Conservation (phyloP, 2,113 vertebrate species). For the Pica pica region DNA sequence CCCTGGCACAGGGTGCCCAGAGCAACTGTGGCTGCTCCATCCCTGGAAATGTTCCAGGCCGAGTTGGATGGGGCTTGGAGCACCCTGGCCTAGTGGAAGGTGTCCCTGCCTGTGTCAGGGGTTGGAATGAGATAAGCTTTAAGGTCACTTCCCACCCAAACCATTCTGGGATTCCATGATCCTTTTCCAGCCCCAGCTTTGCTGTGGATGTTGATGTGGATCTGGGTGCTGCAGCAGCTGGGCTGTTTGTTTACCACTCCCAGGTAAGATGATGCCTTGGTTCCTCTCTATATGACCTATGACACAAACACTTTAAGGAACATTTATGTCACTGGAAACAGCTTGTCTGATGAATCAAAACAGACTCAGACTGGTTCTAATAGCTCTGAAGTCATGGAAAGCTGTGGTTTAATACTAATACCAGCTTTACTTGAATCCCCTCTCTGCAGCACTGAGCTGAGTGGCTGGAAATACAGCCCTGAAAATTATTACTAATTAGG, state of each 20-base stretch:
- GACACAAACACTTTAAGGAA: not conserved
- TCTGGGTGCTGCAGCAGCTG: not conserved
- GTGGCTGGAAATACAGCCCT: not conserved
- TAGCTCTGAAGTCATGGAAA: not conserved
- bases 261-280: accelerated
- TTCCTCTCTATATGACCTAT: not conserved
- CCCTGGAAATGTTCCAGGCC: not conserved
- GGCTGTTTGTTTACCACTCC: not conserved
- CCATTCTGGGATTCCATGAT: not conserved
- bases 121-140: not conserved
- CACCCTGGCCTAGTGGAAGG: not conserved
- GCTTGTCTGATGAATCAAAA: not conserved
- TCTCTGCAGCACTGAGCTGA: not conserved
- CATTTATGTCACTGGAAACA: not conserved
- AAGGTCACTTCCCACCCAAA: not conserved
- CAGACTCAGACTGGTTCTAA: not conserved
- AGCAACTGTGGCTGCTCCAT: not conserved
- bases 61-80: not conserved
- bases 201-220: not conserved
- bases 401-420: not conserved
- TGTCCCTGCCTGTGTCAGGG: not conserved
- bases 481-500: not conserved
- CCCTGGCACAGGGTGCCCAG: not conserved
- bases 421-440: not conserved
- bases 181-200: not conserved